Conservation (phyloP, 1,140 invertebrate genomes). For the Hyphantria cunea region DNA sequence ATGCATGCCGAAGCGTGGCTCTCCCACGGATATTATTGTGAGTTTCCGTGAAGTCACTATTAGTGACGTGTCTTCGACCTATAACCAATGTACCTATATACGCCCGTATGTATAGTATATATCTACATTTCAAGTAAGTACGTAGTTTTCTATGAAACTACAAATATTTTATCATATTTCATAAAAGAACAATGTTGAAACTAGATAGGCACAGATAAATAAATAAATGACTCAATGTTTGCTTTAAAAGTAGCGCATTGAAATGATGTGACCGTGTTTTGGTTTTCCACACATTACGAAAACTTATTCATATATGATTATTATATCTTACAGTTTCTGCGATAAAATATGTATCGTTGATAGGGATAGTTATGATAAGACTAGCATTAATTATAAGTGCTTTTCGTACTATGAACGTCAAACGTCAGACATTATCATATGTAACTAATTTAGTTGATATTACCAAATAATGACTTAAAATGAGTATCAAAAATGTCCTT, state of each 20-base stretch:
- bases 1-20: too few relatives aligned
- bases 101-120: too few relatives aligned
- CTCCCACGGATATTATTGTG: too few relatives aligned
- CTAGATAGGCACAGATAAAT: background rate
- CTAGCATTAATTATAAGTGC: constrained; percentile 22
- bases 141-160: too few relatives aligned
- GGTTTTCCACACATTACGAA: constrained; percentile 38
- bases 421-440: constrained; percentile 5
- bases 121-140: too few relatives aligned
- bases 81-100: too few relatives aligned
- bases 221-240: background rate
- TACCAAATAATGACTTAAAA: background rate
- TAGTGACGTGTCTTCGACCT: too few relatives aligned
- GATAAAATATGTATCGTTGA: constrained; percentile 24
- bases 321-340: constrained; percentile 6
- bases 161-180: too few relatives aligned
- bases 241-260: constrained; percentile 9
- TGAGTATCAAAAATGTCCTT: too few relatives aligned
- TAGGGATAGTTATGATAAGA: constrained; percentile 30
- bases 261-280: constrained; percentile 36
- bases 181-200: background rate
- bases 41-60: too few relatives aligned
- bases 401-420: constrained; percentile 7
- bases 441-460: background rate
- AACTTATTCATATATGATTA: constrained; percentile 16